A percentile compares a stretch with the other conserved stretches of the same genome.
Evolutionary conservation across 1,140 invertebrate genomes (phyloP).

Genomic region (Drosophila navojoa): DNA sequence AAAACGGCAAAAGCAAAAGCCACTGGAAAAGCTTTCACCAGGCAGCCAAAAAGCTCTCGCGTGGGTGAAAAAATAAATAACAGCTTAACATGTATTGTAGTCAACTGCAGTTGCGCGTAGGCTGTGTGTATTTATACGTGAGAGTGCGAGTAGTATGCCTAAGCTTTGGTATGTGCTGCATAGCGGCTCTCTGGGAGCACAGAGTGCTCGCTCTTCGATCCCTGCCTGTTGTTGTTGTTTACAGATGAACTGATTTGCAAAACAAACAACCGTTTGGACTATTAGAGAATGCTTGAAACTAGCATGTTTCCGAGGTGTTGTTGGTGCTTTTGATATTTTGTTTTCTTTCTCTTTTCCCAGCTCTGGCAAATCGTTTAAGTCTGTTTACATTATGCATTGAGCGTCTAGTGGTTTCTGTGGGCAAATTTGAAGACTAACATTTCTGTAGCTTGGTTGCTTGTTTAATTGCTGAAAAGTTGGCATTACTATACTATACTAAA

Average conservation of each 20-base stretch:
- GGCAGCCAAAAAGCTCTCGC: not conserved
- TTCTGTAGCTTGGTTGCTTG: too few species aligned
- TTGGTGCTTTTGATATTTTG: too few species aligned
- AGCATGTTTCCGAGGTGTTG: too few species aligned
- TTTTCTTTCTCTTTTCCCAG: too few species aligned
- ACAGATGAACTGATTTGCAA: not conserved
- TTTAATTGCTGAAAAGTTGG: too few species aligned
- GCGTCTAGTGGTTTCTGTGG: too few species aligned
- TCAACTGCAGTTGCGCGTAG: not conserved
- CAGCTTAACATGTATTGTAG: not conserved
- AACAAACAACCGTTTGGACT: constrained; percentile 3
- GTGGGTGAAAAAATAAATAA: not conserved
- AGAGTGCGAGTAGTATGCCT: too few species aligned
- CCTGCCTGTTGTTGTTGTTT: not conserved
- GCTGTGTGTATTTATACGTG: not conserved
- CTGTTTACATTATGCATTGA: too few species aligned
- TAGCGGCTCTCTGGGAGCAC: not conserved
- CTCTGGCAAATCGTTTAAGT: too few species aligned
- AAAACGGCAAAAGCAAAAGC: constrained; percentile 1
- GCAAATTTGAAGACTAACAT: too few species aligned
- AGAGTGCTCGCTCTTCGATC: not conserved
- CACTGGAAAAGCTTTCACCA: constrained; percentile 17
- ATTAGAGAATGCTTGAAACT: not conserved
- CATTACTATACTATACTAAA: too few species aligned
- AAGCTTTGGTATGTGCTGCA: too few species aligned